phyloP scores from a whole-genome alignment of 1,140 invertebrate species.

The Chymomyza costata region DNA sequence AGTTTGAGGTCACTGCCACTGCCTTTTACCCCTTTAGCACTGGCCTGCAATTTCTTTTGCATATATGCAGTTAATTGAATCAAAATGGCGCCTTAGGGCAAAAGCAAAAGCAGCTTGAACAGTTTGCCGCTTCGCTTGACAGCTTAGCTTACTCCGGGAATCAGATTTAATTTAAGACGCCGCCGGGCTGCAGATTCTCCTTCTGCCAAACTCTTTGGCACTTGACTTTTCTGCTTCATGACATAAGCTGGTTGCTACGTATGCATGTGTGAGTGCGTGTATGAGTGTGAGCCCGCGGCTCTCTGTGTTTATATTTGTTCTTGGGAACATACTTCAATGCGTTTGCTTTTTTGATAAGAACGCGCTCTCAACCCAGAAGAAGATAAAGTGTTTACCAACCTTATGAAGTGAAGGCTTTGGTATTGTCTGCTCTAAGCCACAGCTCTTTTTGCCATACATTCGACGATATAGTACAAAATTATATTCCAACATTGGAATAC shows the following conservation, averaged over 20 bases:
- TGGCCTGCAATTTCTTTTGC: slow-evolving; percentile 2
- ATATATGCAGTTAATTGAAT: slow-evolving; percentile 34
- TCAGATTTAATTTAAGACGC: slow-evolving; percentile 26
- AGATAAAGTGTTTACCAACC: slow-evolving; percentile 52
- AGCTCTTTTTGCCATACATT: no score
- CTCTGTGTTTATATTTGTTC: slow-evolving; percentile 47
- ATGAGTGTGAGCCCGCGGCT: no score
- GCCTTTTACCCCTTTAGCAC: no score
- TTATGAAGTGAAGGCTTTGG: no score
- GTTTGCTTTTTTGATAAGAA: slow-evolving; percentile 55
- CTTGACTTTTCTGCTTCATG: slow-evolving; percentile 25
- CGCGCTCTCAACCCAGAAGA: slow-evolving; percentile 35
- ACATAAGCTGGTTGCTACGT: neutral
- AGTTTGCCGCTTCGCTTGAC: slow-evolving; percentile 5
- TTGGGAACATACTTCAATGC: slow-evolving; percentile 36
- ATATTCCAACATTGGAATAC: no score
- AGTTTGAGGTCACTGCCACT: no score
- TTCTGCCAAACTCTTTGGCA: neutral
- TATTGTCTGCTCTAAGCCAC: no score
- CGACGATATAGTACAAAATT: no score
- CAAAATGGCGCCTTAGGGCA: slow-evolving; percentile 10
- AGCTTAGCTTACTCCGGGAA: slow-evolving; percentile 16
- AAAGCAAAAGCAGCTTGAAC: no score
- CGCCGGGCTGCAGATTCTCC: no score
- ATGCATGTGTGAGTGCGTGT: neutral